Evolutionary conservation across 2,888 invertebrate species (phyloP).

Genomic region (Drosophila helvetica): DNA sequence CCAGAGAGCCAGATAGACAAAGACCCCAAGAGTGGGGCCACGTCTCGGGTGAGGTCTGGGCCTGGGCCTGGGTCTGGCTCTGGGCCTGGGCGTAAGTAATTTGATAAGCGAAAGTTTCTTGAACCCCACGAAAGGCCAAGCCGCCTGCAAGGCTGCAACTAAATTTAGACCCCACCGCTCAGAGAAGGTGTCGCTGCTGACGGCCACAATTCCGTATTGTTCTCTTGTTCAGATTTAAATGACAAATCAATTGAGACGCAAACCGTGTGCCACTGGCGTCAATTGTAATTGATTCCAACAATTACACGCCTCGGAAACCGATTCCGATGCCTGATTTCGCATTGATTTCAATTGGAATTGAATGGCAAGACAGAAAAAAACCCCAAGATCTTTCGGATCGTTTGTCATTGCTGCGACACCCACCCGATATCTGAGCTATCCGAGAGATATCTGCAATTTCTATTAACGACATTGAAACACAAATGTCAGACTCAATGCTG

Average conservation of each 20-base stretch:
- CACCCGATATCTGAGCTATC: slow-evolving; percentile 48
- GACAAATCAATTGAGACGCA: slow-evolving; percentile 43
- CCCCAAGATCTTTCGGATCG: slow-evolving; percentile 34
- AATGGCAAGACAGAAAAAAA: slow-evolving; percentile 7
- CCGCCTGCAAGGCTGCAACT: slow-evolving; percentile 57
- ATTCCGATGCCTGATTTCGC: slow-evolving; percentile 39
- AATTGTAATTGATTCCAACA: slow-evolving; percentile 51
- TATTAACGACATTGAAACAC: slow-evolving; percentile 66
- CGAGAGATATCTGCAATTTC: slow-evolving; percentile 69
- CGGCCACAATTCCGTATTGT: slow-evolving; percentile 45
- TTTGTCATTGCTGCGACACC: slow-evolving; percentile 75
- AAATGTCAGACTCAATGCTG: slow-evolving; percentile 67
- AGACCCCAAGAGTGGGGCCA: slow-evolving; percentile 30
- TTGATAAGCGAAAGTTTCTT: slow-evolving; percentile 79
- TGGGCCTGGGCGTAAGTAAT: slow-evolving; percentile 44
- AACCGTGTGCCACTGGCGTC: slow-evolving; percentile 11
- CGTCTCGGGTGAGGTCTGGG: slow-evolving; percentile 28
- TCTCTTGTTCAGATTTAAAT: slow-evolving; percentile 21
- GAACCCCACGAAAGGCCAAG: slow-evolving; percentile 64
- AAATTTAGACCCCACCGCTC: slow-evolving; percentile 44
- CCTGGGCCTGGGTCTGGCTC: slow-evolving; percentile 12
- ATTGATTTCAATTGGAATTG: slow-evolving; percentile 54
- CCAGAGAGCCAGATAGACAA: slow-evolving; percentile 21
- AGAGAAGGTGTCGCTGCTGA: slow-evolving; percentile 43
- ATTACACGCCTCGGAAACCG: slow-evolving; percentile 52